Percentiles rank a stretch among this genome's conserved stretches.
Evolutionary conservation across 2,888 invertebrate species (phyloP).

Genomic region (Conops quadrifasciatus): DNA sequence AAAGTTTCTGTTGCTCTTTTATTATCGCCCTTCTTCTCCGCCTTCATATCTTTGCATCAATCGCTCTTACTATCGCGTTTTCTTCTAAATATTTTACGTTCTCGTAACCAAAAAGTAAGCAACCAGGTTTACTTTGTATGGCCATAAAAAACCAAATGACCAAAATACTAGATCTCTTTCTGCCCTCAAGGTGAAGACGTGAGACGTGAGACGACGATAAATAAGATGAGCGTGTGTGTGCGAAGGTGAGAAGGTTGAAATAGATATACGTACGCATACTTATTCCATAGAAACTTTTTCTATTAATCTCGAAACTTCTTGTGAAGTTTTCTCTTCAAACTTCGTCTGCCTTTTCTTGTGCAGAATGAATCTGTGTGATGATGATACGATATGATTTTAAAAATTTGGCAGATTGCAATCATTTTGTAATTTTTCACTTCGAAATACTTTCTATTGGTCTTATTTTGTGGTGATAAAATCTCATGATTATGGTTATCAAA

Average conservation of each 20-base stretch:
- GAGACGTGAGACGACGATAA: not conserved
- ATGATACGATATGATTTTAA: not conserved
- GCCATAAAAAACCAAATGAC: conserved; percentile 1
- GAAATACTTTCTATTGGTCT: not conserved
- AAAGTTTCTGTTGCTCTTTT: not conserved
- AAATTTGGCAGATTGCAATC: not conserved
- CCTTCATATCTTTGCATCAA: not conserved
- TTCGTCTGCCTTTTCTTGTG: not conserved
- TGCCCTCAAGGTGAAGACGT: no score
- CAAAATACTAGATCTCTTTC: not conserved
- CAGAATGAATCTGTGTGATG: no score
- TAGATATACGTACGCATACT: not conserved
- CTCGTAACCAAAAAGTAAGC: not conserved
- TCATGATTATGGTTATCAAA: no score
- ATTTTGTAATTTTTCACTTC: conserved; percentile 7
- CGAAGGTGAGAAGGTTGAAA: no score
- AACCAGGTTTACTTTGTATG: not conserved
- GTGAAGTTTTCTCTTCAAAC: not conserved
- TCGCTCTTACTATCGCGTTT: not conserved
- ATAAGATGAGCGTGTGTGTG: not conserved
- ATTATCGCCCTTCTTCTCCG: no score
- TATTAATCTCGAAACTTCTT: not conserved
- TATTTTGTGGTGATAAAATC: not conserved
- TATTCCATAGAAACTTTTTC: not conserved
- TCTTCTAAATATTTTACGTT: not conserved